A percentile compares a stretch with the other conserved stretches of the same genome.
Conservation (phyloP, 2,797 vertebrate species). For the Hypotaenidia philippensis region DNA sequence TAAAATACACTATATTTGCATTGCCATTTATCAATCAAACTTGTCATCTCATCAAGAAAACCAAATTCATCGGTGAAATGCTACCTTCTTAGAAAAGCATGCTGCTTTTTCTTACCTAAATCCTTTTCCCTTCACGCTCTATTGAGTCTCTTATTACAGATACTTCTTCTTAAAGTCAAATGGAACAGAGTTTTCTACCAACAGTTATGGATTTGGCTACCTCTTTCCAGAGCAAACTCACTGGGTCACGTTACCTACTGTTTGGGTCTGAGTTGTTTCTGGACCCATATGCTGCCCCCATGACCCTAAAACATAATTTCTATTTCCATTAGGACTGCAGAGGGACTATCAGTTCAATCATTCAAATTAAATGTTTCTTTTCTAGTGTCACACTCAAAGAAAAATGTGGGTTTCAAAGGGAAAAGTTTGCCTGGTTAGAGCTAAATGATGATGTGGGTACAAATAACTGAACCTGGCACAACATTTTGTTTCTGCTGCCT, state of each 20-base stretch:
- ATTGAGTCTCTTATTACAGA: background rate
- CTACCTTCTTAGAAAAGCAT: background rate
- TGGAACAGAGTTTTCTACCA: background rate
- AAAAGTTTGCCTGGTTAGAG: background rate
- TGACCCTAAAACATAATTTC: background rate
- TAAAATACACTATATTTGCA: background rate
- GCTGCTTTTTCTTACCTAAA: background rate
- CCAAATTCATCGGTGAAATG: background rate
- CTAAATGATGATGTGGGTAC: background rate
- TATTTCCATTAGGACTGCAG: background rate
- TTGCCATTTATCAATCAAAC: background rate
- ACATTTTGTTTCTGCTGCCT: background rate
- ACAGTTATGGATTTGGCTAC: background rate
- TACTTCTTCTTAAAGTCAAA: background rate
- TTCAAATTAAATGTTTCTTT: background rate
- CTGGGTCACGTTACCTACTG: background rate
- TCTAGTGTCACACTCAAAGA: background rate
- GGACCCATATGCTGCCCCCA: background rate
- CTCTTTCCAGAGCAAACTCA: background rate
- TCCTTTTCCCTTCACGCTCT: background rate
- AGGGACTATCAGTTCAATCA: background rate
- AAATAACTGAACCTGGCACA: background rate
- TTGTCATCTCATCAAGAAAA: background rate
- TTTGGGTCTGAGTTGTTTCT: background rate
- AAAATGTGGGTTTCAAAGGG: background rate